Conservation (phyloP, 2,888 invertebrate genomes). For the Hymenopus coronatus region DNA sequence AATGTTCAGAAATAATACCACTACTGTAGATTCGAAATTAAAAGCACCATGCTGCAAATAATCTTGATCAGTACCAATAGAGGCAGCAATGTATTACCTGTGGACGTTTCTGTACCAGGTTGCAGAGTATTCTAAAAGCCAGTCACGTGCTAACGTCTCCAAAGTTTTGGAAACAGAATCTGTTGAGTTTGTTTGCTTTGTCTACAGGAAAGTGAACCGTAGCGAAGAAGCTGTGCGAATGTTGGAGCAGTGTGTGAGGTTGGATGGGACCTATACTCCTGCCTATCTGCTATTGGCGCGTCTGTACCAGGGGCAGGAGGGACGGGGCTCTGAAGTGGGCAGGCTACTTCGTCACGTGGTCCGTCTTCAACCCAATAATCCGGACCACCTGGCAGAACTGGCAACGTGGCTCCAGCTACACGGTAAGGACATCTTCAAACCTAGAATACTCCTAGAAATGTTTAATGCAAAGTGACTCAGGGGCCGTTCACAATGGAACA, state of each 20-base stretch:
- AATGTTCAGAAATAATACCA: no score
- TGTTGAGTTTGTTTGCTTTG: background rate
- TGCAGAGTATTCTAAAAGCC: no score
- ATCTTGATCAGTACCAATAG: no score
- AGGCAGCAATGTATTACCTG: no score
- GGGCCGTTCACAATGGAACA: no score
- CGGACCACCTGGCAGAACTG: constrained; percentile 68
- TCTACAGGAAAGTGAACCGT: constrained; percentile 62
- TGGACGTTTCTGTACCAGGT: no score
- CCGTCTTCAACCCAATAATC: constrained; percentile 64
- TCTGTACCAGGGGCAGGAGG: constrained; percentile 50
- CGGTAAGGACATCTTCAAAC: constrained; percentile 50
- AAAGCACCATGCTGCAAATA: no score
- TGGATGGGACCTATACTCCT: constrained; percentile 67
- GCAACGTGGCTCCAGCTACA: constrained; percentile 68
- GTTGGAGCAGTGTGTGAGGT: constrained; percentile 63
- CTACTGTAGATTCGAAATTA: no score
- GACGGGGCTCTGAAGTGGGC: constrained; percentile 48
- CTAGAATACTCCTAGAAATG: no score
- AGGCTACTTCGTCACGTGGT: constrained; percentile 60
- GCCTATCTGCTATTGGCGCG: constrained; percentile 67
- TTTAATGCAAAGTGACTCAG: no score
- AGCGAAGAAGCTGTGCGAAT: constrained; percentile 62
- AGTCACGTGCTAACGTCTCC: no score
- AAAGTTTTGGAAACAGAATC: no score